These are phyloP conservation scores for Xylota segnis DNA, from an alignment of 2,888 invertebrate species.

Conservation along the genomic window DNA sequence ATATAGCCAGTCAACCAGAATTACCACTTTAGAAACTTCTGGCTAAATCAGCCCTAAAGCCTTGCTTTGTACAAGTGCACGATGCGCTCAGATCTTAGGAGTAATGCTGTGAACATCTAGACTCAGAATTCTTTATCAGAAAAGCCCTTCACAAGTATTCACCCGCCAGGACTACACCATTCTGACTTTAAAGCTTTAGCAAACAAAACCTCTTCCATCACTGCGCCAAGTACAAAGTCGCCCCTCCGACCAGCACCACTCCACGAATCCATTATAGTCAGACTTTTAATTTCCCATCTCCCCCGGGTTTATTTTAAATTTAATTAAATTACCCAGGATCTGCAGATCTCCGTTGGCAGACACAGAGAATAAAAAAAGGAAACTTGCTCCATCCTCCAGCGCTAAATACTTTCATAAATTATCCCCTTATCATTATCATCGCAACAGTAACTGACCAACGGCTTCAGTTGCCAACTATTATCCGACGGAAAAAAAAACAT, in stretches of 20 bases:
- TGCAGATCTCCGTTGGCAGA: background rate
- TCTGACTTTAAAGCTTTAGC: no score
- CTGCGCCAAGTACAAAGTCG: background rate
- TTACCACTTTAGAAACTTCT: no score
- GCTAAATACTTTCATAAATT: slow-evolving; percentile 51
- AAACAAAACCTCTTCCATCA: background rate
- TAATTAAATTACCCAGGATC: slow-evolving; percentile 56
- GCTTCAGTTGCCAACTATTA: slow-evolving; percentile 13
- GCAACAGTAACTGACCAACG: slow-evolving; percentile 30
- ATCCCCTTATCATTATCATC: slow-evolving; percentile 50
- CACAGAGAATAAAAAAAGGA: background rate
- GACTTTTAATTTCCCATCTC: slow-evolving; percentile 13
- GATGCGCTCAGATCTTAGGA: no score
- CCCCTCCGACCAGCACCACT: background rate
- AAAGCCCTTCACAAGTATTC: no score
- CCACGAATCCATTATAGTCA: slow-evolving; percentile 15
- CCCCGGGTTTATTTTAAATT: slow-evolving; percentile 23
- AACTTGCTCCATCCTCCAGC: background rate
- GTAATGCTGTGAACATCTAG: no score
- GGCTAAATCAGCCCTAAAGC: no score
- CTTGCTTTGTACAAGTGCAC: no score
- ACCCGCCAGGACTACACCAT: no score
- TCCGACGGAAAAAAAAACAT: slow-evolving; percentile 6
- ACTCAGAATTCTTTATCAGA: no score
- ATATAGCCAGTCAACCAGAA: no score